Conservation (phyloP, 2,113 vertebrate species). For the Phalacrocorax carbo region DNA sequence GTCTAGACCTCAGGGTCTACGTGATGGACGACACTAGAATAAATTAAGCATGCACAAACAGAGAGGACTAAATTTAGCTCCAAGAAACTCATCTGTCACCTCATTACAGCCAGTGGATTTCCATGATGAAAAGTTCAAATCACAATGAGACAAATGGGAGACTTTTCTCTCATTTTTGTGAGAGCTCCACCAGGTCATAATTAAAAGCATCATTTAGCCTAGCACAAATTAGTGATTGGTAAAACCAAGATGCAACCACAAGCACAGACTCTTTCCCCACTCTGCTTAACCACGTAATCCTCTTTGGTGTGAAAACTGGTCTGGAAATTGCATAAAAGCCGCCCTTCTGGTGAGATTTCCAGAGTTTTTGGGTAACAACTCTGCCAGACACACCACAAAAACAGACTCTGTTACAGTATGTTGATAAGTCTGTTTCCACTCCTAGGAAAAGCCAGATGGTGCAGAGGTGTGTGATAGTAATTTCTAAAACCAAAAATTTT, state of each 20-base stretch:
- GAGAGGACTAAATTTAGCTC: background rate
- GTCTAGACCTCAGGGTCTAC: background rate
- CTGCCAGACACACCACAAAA: conserved; percentile 23
- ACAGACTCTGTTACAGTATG: background rate
- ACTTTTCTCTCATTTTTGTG: background rate
- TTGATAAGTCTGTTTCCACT: conserved; percentile 29
- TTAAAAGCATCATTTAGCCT: conserved; percentile 2
- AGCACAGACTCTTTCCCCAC: background rate
- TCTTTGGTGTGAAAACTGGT: background rate
- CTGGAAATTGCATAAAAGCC: conserved; percentile 10
- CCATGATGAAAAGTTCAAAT: conserved; percentile 29
- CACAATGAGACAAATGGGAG: background rate
- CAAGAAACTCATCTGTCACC: conserved; percentile 21
- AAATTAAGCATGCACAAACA: background rate
- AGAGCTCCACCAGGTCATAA: background rate
- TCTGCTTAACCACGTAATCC: background rate
- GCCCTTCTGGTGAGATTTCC: background rate
- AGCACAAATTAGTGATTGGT: background rate
- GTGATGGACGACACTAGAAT: background rate
- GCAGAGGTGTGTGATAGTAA: background rate
- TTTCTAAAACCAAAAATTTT: background rate
- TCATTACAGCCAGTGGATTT: background rate
- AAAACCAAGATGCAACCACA: conserved; percentile 6
- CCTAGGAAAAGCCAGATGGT: conserved; percentile 14
- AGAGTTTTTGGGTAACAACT: background rate